phyloP scores from a whole-genome alignment of 2,113 vertebrate genomes.

The Lepisosteus oculatus region DNA sequence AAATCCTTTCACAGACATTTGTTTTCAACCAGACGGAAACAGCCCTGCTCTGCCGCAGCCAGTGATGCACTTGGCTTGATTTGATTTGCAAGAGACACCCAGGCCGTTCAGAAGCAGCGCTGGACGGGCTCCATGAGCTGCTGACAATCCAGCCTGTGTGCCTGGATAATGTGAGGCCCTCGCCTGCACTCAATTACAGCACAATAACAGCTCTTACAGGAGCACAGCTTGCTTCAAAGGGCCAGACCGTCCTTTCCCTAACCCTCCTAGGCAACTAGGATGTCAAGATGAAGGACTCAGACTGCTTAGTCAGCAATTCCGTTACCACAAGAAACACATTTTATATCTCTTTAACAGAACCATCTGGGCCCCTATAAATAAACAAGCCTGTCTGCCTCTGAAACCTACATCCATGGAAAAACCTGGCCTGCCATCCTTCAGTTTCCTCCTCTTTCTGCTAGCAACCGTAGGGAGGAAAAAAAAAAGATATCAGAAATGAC shows the following conservation, averaged over 20 bases:
- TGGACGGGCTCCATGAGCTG: slow-evolving; percentile 37
- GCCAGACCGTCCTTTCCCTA: background rate
- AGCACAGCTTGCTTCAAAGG: slow-evolving; percentile 23
- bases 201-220: slow-evolving; percentile 18
- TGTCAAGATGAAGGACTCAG: background rate
- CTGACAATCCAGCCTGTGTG: slow-evolving; percentile 6
- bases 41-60: too few relatives aligned
- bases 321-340: slow-evolving; percentile 5
- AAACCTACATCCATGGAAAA: background rate
- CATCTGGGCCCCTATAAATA: background rate
- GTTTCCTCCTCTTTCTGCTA: too few relatives aligned
- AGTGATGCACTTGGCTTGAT: too few relatives aligned
- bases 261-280: background rate
- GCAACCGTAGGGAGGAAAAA: too few relatives aligned
- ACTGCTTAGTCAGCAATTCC: slow-evolving; percentile 8
- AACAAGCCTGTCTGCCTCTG: background rate
- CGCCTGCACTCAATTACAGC: slow-evolving; percentile 18
- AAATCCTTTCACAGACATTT: too few relatives aligned
- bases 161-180: background rate
- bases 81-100: too few relatives aligned
- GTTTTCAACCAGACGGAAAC: too few relatives aligned
- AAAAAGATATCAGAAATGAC: too few relatives aligned
- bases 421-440: background rate
- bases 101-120: slow-evolving; percentile 22
- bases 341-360: background rate